Percentiles rank a stretch among this genome's conserved stretches.
phyloP scores from a whole-genome alignment of 2,113 vertebrate species.

The Lichenostomus cassidix region DNA sequence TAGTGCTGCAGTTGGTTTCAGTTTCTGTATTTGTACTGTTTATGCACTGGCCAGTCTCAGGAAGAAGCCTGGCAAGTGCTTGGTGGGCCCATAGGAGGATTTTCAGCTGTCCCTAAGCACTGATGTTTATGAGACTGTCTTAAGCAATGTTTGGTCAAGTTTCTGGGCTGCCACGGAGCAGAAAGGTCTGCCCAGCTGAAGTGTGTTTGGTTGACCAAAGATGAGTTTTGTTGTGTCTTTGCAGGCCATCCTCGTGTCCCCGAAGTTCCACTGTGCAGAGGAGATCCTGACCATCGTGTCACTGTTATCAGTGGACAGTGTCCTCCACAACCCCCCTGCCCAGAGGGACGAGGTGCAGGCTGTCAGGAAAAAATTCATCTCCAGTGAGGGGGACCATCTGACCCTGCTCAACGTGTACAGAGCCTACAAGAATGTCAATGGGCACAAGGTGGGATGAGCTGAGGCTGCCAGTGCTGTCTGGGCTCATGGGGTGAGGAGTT shows the following conservation, averaged over 20 bases:
- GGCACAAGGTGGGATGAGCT: slow-evolving; percentile 81
- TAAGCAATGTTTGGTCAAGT: background rate
- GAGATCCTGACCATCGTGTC: slow-evolving; percentile 92
- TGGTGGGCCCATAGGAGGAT: background rate
- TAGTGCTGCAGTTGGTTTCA: background rate
- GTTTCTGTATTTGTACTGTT: background rate
- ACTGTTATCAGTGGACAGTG: slow-evolving; percentile 90
- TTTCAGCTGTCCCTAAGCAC: background rate
- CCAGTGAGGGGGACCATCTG: slow-evolving; percentile 93
- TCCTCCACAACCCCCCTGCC: slow-evolving; percentile 87
- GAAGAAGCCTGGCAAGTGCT: background rate
- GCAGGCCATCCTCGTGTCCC: slow-evolving; percentile 90
- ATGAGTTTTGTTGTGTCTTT: background rate
- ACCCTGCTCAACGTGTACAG: slow-evolving; percentile 91
- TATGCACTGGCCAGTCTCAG: background rate
- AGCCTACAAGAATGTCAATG: slow-evolving; percentile 84
- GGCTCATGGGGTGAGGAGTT: background rate
- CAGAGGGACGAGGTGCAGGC: slow-evolving; percentile 87
- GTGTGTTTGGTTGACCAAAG: background rate
- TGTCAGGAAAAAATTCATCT: slow-evolving; percentile 87
- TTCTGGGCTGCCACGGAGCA: background rate
- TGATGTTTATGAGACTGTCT: background rate
- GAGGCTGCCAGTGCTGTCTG: background rate
- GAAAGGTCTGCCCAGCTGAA: background rate
- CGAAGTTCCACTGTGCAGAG: slow-evolving; percentile 89